Conservation (phyloP, 2,113 vertebrate genomes). For the Nettapus auritus region DNA sequence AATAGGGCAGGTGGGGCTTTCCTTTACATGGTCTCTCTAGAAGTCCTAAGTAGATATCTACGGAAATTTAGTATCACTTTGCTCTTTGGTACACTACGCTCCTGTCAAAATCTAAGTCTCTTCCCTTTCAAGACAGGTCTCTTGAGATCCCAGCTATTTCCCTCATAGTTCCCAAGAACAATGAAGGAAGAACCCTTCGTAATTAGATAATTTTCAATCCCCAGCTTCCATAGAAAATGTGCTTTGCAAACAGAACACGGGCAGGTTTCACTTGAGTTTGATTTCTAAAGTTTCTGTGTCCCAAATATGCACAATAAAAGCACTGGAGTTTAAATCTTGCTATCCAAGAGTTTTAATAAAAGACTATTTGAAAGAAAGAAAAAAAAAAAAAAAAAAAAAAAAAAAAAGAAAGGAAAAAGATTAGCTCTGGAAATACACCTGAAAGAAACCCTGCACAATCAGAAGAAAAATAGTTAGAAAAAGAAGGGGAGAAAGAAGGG, state of each 20-base stretch:
- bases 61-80: background rate
- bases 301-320: background rate
- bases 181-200: background rate
- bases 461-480: background rate
- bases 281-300: background rate
- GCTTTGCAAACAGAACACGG: background rate
- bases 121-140: constrained; percentile 19
- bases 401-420: background rate
- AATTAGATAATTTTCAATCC: background rate
- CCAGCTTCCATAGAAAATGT: background rate
- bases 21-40: background rate
- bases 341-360: background rate
- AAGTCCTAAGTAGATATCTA: background rate
- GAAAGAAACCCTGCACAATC: background rate
- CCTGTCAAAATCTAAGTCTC: background rate
- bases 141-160: constrained; percentile 45
- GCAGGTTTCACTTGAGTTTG: background rate
- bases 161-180: constrained; percentile 1
- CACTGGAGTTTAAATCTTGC: background rate
- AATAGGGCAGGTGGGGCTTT: background rate
- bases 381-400: background rate
- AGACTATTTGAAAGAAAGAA: background rate
- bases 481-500: background rate
- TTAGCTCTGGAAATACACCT: background rate
- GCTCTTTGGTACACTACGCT: background rate